These are phyloP conservation scores for Salvelinus alpinus DNA, from an alignment of 2,113 vertebrate genomes.

Conservation along the genomic window DNA sequence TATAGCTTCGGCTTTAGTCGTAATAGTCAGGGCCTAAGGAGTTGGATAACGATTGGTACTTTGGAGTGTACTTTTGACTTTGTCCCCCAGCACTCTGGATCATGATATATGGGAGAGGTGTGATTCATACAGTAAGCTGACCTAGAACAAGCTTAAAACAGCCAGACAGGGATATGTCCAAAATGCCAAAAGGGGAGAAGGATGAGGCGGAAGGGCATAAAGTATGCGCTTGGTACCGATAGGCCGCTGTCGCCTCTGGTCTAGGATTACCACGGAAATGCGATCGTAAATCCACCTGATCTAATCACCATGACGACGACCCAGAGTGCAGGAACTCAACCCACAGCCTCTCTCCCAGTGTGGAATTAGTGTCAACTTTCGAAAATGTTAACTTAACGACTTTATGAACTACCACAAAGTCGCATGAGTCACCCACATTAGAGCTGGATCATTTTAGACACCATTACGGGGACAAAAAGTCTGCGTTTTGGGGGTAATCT, in stretches of 20 bases:
- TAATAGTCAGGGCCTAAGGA: neutral
- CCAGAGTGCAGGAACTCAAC: neutral
- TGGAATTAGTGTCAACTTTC: slow-evolving; percentile 23
- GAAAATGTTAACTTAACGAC: slow-evolving; percentile 21
- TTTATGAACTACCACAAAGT: neutral
- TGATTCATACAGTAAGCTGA: neutral
- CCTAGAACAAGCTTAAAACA: neutral
- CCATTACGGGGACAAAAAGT: slow-evolving; percentile 19
- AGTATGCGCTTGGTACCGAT: neutral
- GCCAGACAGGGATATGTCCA: neutral
- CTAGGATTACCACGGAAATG: neutral
- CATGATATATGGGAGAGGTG: neutral
- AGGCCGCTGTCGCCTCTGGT: neutral
- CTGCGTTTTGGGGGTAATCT: slow-evolving; percentile 47
- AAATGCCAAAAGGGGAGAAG: neutral
- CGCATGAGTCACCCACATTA: neutral
- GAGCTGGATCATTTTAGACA: slow-evolving; percentile 22
- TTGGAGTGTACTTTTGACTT: slow-evolving; percentile 1
- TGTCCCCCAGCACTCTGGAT: neutral
- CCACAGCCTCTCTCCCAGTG: neutral
- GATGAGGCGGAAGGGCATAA: neutral
- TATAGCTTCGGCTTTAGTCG: too few species aligned
- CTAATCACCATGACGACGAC: slow-evolving; percentile 7
- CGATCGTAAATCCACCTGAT: neutral
- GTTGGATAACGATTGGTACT: neutral